Percentiles rank a stretch among this genome's conserved stretches.
These are phyloP conservation scores for Myotis daubentonii DNA, from an alignment of 2,797 vertebrate genomes.

Conservation along the genomic window DNA sequence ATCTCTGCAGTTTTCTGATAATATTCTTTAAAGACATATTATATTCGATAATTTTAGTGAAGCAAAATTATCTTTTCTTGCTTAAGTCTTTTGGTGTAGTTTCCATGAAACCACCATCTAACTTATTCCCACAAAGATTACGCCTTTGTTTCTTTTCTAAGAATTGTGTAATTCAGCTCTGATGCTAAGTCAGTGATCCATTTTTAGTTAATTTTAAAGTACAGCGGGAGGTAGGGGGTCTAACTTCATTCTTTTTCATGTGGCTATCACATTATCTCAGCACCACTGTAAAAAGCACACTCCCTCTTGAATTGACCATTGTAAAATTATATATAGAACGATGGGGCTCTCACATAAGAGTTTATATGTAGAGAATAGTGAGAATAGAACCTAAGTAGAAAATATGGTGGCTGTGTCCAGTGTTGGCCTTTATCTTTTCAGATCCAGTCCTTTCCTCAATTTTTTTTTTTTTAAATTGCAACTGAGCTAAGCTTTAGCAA, in stretches of 20 bases:
- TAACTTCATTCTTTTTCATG: background rate
- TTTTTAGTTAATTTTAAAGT: background rate
- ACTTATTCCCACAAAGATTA: background rate
- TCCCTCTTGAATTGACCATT: background rate
- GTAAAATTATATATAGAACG: background rate
- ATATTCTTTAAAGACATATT: background rate
- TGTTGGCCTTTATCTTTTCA: background rate
- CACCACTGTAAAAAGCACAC: background rate
- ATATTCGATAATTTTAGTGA: background rate
- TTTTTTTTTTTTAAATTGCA: background rate
- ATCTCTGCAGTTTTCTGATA: background rate
- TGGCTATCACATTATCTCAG: background rate
- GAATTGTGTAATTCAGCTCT: background rate
- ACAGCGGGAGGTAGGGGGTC: background rate
- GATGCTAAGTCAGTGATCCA: background rate
- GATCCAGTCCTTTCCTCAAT: background rate
- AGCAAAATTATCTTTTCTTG: background rate
- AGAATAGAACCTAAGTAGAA: background rate
- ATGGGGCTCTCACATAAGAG: background rate
- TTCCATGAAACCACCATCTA: background rate
- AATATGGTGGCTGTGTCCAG: background rate
- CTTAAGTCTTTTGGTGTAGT: background rate
- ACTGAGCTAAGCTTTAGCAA: background rate
- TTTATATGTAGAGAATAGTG: background rate
- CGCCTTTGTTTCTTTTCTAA: background rate